phyloP scores from a whole-genome alignment of 2,113 vertebrate species.

The Cyanoderma ruficeps region DNA sequence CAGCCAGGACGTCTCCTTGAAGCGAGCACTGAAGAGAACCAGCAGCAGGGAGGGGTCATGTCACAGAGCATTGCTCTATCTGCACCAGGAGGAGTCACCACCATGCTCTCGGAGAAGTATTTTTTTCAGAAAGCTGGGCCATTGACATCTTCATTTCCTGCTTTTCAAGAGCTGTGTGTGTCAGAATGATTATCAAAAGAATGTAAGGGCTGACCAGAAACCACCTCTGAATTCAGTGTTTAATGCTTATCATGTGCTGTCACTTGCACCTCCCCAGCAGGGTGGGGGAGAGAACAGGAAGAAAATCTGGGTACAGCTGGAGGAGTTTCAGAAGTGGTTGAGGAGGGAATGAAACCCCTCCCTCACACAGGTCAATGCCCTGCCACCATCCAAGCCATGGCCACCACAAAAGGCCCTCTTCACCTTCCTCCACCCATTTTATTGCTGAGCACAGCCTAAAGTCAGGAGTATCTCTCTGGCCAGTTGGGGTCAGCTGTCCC shows the following conservation, averaged over 20 bases:
- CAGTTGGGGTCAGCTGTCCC: neutral
- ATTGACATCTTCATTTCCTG: neutral
- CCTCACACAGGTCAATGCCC: neutral
- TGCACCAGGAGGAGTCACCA: neutral
- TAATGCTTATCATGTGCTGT: neutral
- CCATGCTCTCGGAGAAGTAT: accelerated
- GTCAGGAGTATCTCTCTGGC: neutral
- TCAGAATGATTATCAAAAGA: neutral
- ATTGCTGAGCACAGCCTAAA: neutral
- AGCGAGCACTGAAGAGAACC: neutral
- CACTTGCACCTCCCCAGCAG: neutral
- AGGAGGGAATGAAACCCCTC: neutral
- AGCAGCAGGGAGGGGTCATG: neutral
- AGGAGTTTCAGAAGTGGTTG: neutral
- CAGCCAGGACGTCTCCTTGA: neutral
- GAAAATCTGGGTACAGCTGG: neutral
- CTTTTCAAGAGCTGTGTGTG: neutral
- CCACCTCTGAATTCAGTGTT: neutral
- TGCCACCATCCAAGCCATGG: neutral
- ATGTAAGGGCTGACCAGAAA: neutral
- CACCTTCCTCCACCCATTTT: neutral
- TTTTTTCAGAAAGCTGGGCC: neutral
- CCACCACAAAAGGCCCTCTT: neutral
- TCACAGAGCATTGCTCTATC: neutral
- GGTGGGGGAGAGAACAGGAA: neutral